Evolutionary conservation across 2,888 invertebrate genomes (phyloP).

Genomic region (Cacoxenus indagator): DNA sequence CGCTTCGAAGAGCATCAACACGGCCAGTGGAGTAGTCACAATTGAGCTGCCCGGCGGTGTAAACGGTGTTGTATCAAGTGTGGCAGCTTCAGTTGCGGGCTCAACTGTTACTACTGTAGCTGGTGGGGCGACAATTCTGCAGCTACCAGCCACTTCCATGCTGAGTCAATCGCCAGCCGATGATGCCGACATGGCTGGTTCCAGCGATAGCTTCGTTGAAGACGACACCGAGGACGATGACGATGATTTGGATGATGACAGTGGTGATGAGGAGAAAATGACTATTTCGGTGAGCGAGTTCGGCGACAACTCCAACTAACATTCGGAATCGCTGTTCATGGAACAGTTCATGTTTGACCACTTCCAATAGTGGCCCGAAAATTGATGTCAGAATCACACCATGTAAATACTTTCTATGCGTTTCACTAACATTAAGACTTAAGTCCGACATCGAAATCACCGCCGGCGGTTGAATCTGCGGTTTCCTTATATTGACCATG

Average conservation of each 20-base stretch:
- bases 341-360: conserved; percentile 69
- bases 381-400: background rate
- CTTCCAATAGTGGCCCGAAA: conserved; percentile 52
- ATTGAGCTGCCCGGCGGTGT: conserved; percentile 60
- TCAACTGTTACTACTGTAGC: conserved; percentile 59
- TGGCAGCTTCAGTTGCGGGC: conserved; percentile 65
- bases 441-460: no score
- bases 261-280: conserved; percentile 68
- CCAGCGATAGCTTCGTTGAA: conserved; percentile 52
- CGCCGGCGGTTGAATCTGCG: background rate
- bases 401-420: background rate
- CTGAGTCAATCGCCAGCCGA: conserved; percentile 34
- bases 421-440: background rate
- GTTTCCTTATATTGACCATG: no score
- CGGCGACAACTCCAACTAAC: conserved; percentile 69
- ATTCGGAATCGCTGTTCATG: conserved; percentile 70
- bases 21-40: conserved; percentile 63
- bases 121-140: conserved; percentile 54
- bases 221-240: conserved; percentile 61
- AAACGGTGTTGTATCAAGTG: conserved; percentile 49
- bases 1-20: conserved; percentile 58
- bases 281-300: conserved; percentile 66
- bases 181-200: conserved; percentile 32
- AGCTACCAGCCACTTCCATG: conserved; percentile 36
- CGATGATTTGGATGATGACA: conserved; percentile 56